A percentile compares a stretch with the other conserved stretches of the same genome.
phyloP scores from a whole-genome alignment of 2,113 vertebrate species.

The Mustelus asterias region DNA sequence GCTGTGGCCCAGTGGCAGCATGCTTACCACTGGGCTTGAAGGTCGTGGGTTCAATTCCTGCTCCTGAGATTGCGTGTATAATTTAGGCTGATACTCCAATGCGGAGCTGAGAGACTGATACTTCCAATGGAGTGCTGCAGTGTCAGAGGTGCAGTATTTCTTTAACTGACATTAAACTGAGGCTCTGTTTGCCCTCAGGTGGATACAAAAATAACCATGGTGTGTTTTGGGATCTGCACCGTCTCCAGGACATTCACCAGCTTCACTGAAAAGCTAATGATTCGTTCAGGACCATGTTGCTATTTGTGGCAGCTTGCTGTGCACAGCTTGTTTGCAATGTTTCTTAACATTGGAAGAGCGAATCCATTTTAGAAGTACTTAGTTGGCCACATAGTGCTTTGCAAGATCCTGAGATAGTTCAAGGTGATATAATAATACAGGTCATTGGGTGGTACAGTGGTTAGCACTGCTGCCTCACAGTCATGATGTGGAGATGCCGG shows the following conservation, averaged over 20 bases:
- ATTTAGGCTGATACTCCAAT: background rate
- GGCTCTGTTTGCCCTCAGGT: background rate
- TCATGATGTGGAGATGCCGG: too few relatives aligned
- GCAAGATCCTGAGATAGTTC: background rate
- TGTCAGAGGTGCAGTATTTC: background rate
- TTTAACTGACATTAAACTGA: background rate
- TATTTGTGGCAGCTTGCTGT: background rate
- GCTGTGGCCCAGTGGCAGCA: background rate
- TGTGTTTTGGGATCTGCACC: too few relatives aligned
- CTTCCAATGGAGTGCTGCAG: background rate
- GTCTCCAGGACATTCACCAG: background rate
- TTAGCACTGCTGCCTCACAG: too few relatives aligned
- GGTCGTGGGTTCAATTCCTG: background rate
- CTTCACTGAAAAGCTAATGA: background rate
- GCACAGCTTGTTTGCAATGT: background rate
- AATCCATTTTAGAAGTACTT: background rate
- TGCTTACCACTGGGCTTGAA: background rate
- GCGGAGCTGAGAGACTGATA: background rate
- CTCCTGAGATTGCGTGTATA: background rate
- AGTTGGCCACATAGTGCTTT: background rate
- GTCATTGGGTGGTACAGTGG: too few relatives aligned
- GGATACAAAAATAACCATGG: background rate
- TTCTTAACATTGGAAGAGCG: background rate
- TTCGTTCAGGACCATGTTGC: background rate
- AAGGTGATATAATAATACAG: background rate